Evolutionary conservation across 2,888 invertebrate species (phyloP).

Genomic region (Hoplodrina blanda): DNA sequence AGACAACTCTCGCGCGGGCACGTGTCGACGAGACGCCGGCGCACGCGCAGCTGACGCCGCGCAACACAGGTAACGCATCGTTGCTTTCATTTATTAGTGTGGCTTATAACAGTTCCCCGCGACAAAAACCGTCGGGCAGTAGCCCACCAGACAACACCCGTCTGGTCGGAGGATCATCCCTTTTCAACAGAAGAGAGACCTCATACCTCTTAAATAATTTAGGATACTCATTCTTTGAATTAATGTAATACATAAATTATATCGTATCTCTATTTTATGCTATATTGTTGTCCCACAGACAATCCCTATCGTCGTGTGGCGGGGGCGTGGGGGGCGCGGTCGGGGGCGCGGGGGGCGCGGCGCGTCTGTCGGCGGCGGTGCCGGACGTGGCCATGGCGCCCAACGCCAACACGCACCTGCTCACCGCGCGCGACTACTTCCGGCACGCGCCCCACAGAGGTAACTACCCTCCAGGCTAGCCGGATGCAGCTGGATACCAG

Average conservation of each 20-base stretch:
- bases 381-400: slow-evolving; percentile 98
- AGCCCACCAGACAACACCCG: too few species aligned
- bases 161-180: too few species aligned
- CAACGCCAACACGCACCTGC: slow-evolving; percentile 91
- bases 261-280: too few species aligned
- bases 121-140: too few species aligned
- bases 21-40: slow-evolving; percentile 73
- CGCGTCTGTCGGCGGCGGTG: slow-evolving; percentile 95
- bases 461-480: slow-evolving; percentile 3
- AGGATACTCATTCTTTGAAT: too few species aligned
- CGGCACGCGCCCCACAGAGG: slow-evolving; percentile 73
- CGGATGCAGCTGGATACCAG: too few species aligned
- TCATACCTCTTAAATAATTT: too few species aligned
- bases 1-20: slow-evolving; percentile 68
- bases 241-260: too few species aligned
- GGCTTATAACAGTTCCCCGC: too few species aligned
- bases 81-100: too few species aligned
- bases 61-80: slow-evolving; percentile 27
- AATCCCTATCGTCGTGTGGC: slow-evolving; percentile 30
- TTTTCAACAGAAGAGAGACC: too few species aligned
- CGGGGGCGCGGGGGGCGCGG: slow-evolving; percentile 77
- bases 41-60: slow-evolving; percentile 51
- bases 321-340: slow-evolving; percentile 56
- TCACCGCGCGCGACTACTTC: slow-evolving; percentile 93
- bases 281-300: slow-evolving; percentile 17